phyloP scores from a whole-genome alignment of 2,888 invertebrate genomes.

The Euzetes globulus region DNA sequence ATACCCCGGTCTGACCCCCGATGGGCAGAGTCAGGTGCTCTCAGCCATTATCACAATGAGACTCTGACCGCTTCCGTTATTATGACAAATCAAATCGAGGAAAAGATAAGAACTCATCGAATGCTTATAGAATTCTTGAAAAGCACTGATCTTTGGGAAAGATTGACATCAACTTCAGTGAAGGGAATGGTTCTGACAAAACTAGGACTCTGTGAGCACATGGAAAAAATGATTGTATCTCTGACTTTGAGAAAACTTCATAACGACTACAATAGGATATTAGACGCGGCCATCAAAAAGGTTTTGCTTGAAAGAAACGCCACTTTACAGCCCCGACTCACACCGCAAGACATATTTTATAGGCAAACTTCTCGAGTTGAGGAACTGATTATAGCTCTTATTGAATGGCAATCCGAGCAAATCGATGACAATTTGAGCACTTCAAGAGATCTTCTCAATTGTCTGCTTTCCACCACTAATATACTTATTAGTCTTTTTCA shows the following conservation, averaged over 20 bases:
- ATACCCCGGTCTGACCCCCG: slow-evolving; percentile 79
- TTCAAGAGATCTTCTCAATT: slow-evolving; percentile 47
- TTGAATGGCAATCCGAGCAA: slow-evolving; percentile 56
- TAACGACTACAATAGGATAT: slow-evolving; percentile 30
- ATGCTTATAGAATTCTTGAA: slow-evolving; percentile 64
- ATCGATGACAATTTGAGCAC: slow-evolving; percentile 57
- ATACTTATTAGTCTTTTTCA: slow-evolving; percentile 53
- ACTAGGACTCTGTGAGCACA: slow-evolving; percentile 61
- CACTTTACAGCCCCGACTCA: slow-evolving; percentile 48
- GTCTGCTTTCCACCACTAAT: slow-evolving; percentile 31
- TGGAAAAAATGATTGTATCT: slow-evolving; percentile 71
- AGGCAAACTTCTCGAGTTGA: slow-evolving; percentile 57
- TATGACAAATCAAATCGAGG: slow-evolving; percentile 72
- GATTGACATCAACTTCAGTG: slow-evolving; percentile 43
- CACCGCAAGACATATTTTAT: slow-evolving; percentile 66
- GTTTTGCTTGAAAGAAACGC: not conserved
- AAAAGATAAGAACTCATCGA: slow-evolving; percentile 73
- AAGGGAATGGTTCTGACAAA: slow-evolving; percentile 52
- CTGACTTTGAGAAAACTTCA: slow-evolving; percentile 61
- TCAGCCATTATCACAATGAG: not conserved
- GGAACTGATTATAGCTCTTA: slow-evolving; percentile 58
- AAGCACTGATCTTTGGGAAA: slow-evolving; percentile 46
- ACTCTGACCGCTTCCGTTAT: slow-evolving; percentile 58
- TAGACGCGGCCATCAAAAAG: slow-evolving; percentile 30
- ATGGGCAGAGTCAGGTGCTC: slow-evolving; percentile 54